Evolutionary conservation across 2,113 vertebrate genomes (phyloP).

Genomic region (Syrmaticus mikado): DNA sequence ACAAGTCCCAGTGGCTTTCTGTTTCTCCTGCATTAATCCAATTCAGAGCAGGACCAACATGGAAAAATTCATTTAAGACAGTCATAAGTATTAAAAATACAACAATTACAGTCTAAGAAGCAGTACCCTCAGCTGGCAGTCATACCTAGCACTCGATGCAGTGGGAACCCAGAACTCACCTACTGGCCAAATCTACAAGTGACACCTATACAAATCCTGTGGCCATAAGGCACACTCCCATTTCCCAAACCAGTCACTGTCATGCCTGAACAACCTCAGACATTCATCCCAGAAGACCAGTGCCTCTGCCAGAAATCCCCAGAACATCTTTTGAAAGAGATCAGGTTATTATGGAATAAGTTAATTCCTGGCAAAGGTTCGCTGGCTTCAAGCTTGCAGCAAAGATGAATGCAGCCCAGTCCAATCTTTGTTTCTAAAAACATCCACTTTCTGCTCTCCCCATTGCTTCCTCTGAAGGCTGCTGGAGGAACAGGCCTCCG

Average conservation of each 20-base stretch:
- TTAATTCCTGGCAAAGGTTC: neutral
- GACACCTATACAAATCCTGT: neutral
- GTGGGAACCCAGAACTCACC: neutral
- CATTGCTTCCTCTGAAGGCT: neutral
- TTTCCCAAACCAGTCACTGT: neutral
- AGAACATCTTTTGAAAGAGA: neutral
- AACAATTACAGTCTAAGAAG: neutral
- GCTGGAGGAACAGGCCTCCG: neutral
- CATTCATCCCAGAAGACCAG: neutral
- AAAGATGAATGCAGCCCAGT: neutral
- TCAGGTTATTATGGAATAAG: neutral
- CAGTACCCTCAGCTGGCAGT: neutral
- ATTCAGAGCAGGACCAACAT: neutral
- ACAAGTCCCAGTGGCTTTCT: neutral
- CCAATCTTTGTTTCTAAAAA: neutral
- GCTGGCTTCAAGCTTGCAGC: neutral
- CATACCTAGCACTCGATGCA: neutral
- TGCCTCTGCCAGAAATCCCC: neutral
- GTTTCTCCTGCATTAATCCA: neutral
- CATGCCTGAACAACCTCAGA: fast-evolving
- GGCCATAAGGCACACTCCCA: neutral
- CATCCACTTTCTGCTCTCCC: neutral
- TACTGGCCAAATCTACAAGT: neutral
- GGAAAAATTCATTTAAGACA: neutral
- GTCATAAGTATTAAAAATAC: neutral